phyloP scores from a whole-genome alignment of 2,797 vertebrate species.

The Austrolebias charrua region DNA sequence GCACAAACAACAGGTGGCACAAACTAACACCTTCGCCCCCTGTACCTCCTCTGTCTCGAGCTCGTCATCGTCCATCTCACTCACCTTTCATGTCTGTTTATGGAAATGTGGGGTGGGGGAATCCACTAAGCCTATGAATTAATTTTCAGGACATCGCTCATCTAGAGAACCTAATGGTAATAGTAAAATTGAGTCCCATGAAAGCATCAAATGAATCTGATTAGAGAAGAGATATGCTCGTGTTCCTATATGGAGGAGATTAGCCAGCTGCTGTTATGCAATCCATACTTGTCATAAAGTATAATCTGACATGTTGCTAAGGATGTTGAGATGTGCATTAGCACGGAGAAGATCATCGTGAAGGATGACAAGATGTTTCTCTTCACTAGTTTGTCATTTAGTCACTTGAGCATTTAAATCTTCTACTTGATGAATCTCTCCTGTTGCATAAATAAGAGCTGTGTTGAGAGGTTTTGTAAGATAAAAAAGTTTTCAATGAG shows the following conservation, averaged over 20 bases:
- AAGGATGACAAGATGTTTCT: slow-evolving; percentile 80
- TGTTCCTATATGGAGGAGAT: slow-evolving; percentile 75
- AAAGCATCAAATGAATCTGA: slow-evolving; percentile 76
- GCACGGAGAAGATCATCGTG: slow-evolving; percentile 91
- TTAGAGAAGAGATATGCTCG: slow-evolving; percentile 71
- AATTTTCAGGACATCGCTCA: slow-evolving; percentile 72
- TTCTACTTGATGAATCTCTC: slow-evolving; percentile 64
- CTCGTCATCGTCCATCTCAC: background rate
- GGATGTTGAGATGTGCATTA: slow-evolving; percentile 95
- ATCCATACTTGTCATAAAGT: slow-evolving; percentile 91
- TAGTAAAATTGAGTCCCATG: slow-evolving; percentile 71
- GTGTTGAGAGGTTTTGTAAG: slow-evolving; percentile 37
- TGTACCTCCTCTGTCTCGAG: background rate
- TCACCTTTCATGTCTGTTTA: slow-evolving; percentile 38
- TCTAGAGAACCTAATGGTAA: slow-evolving; percentile 63
- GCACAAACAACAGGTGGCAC: slow-evolving; percentile 2
- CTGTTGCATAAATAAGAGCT: slow-evolving; percentile 55
- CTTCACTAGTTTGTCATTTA: slow-evolving; percentile 58
- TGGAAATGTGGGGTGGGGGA: slow-evolving; percentile 43
- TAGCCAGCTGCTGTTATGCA: slow-evolving; percentile 83
- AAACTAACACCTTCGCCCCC: slow-evolving; percentile 1
- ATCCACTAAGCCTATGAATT: slow-evolving; percentile 42
- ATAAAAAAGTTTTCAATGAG: slow-evolving; percentile 43
- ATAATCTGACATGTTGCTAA: slow-evolving; percentile 91
- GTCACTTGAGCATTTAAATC: slow-evolving; percentile 59